Conservation (phyloP, 2,888 invertebrate genomes). For the Criorhina ranunculi region DNA sequence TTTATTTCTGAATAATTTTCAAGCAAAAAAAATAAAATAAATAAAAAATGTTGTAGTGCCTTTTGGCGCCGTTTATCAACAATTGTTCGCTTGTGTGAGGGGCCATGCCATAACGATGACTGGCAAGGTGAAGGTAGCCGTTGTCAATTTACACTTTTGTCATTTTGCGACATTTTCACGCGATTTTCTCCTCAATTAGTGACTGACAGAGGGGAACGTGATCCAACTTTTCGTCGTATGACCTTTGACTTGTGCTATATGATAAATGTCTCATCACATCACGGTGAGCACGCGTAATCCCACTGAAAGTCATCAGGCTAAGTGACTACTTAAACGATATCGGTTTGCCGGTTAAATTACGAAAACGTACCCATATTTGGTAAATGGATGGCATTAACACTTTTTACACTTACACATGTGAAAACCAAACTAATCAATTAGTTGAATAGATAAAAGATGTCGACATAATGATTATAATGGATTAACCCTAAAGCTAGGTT, state of each 20-base stretch:
- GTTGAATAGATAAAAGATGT: conserved; percentile 9
- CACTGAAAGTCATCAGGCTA: conserved; percentile 16
- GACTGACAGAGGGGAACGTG: conserved; percentile 3
- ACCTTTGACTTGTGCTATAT: conserved; percentile 25
- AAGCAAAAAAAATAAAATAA: conserved; percentile 21
- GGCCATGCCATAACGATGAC: conserved; percentile 41
- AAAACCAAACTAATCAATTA: conserved; percentile 14
- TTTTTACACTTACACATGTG: not conserved
- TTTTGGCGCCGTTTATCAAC: conserved; percentile 59
- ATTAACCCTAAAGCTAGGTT: not conserved
- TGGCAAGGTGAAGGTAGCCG: conserved; percentile 50
- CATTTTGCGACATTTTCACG: conserved; percentile 26
- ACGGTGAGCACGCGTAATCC: conserved; percentile 7
- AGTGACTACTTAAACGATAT: conserved; percentile 13
- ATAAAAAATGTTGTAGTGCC: conserved; percentile 12
- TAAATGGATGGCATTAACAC: conserved; percentile 1
- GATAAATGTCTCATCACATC: conserved; percentile 22
- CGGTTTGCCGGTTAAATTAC: not conserved
- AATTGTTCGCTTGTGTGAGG: conserved; percentile 45
- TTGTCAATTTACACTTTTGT: conserved; percentile 29
- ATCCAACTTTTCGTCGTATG: not conserved
- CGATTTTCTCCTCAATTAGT: conserved; percentile 42
- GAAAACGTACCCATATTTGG: conserved; percentile 6
- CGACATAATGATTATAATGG: conserved; percentile 2
- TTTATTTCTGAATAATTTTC: conserved; percentile 25